These are phyloP conservation scores for Ericerus pela DNA, from an alignment of 1,140 invertebrate genomes.

Conservation along the genomic window DNA sequence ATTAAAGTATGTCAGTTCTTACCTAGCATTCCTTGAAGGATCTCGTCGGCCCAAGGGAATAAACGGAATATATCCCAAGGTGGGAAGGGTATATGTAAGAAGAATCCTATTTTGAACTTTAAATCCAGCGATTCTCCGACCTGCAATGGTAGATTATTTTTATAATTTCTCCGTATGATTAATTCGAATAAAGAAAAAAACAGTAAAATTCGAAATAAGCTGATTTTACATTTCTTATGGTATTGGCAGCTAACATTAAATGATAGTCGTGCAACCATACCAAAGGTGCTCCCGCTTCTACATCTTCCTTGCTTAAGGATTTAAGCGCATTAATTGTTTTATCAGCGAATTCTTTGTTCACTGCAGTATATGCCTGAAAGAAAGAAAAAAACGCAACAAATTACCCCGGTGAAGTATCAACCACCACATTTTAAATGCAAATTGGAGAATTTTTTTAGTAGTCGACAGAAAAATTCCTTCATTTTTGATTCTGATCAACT, in stretches of 20 bases:
- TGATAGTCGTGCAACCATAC: slow-evolving; percentile 89
- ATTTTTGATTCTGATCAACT: too few relatives aligned
- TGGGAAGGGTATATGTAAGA: slow-evolving; percentile 81
- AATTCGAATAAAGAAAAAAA: too few relatives aligned
- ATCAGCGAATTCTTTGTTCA: slow-evolving; percentile 69
- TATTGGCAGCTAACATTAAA: slow-evolving; percentile 73
- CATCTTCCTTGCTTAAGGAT: slow-evolving; percentile 33
- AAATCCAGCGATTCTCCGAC: slow-evolving; percentile 62
- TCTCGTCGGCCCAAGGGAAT: slow-evolving; percentile 78
- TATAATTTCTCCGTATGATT: too few relatives aligned
- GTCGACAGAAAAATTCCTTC: too few relatives aligned
- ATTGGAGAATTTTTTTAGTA: too few relatives aligned
- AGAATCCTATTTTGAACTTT: slow-evolving; percentile 68
- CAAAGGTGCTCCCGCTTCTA: slow-evolving; percentile 46
- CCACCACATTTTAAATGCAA: too few relatives aligned
- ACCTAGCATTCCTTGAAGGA: slow-evolving; percentile 72
- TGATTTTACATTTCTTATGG: slow-evolving; percentile 41
- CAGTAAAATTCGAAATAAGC: not conserved
- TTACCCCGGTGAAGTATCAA: too few relatives aligned
- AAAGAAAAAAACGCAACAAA: too few relatives aligned
- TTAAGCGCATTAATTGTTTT: slow-evolving; percentile 57
- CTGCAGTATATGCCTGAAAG: slow-evolving; percentile 49
- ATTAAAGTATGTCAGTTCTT: slow-evolving; percentile 21
- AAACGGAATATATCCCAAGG: slow-evolving; percentile 80
- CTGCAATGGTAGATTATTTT: too few relatives aligned